Evolutionary conservation across 2,888 invertebrate species (phyloP).

Genomic region (Drosophila multiciliata): DNA sequence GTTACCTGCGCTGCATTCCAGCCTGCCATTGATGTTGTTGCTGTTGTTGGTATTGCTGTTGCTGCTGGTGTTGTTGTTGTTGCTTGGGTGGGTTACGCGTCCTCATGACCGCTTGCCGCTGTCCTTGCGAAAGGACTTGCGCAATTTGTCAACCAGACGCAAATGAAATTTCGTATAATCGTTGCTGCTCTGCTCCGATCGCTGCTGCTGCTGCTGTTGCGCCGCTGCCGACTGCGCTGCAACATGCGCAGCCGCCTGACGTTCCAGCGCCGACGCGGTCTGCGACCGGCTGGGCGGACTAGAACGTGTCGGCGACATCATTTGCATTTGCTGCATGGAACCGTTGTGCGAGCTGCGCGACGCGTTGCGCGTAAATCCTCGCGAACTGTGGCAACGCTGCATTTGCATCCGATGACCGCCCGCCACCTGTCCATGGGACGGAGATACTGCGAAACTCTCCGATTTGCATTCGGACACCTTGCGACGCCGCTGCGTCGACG

Average conservation of each 20-base stretch:
- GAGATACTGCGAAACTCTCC: conserved; percentile 86
- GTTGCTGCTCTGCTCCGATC: conserved; percentile 84
- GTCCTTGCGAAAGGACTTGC: conserved; percentile 87
- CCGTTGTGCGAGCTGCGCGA: conserved; percentile 87
- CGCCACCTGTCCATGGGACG: conserved; percentile 78
- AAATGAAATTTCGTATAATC: conserved; percentile 91
- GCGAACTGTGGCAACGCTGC: conserved; percentile 86
- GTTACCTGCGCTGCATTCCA: conserved; percentile 21
- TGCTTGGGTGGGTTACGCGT: conserved; percentile 47
- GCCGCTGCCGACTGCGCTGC: conserved; percentile 69
- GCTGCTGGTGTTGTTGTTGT: conserved; percentile 17
- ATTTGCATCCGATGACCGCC: conserved; percentile 84
- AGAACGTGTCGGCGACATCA: conserved; percentile 87
- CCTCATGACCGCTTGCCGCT: conserved; percentile 83
- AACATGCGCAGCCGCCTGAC: conserved; percentile 62
- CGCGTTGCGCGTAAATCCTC: conserved; percentile 87
- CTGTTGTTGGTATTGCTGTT: conserved; percentile 15
- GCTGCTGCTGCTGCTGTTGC: conserved; percentile 39
- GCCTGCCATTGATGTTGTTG: conserved; percentile 17
- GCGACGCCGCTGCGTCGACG: conserved; percentile 86
- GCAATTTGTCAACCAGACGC: conserved; percentile 89
- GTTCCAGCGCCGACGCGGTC: conserved; percentile 61
- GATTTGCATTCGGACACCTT: conserved; percentile 85
- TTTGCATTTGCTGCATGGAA: conserved; percentile 81
- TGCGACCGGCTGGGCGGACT: conserved; percentile 86